Evolutionary conservation across 2,888 invertebrate genomes (phyloP).

Genomic region (Drosophila percnosoma): DNA sequence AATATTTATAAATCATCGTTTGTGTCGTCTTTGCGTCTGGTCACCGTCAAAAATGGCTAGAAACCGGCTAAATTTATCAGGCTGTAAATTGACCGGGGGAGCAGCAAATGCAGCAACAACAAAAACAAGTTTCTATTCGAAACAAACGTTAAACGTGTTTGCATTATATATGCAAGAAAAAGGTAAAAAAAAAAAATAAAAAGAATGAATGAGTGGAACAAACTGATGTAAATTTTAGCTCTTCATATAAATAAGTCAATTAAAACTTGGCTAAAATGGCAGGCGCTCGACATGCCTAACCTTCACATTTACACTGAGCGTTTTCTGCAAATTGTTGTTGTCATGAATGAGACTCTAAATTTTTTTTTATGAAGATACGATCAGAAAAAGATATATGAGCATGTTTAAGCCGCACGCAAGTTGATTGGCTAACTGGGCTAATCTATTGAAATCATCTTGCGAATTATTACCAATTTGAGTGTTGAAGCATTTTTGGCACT

Average conservation of each 20-base stretch:
- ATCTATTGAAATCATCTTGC: slow-evolving; percentile 32
- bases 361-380: slow-evolving; percentile 24
- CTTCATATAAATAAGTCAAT: slow-evolving; percentile 61
- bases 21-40: slow-evolving; percentile 54
- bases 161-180: slow-evolving; percentile 27
- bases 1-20: slow-evolving; percentile 67
- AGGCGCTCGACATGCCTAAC: slow-evolving; percentile 37
- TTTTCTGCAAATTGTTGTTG: slow-evolving; percentile 19
- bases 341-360: slow-evolving; percentile 30
- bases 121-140: slow-evolving; percentile 61
- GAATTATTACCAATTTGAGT: slow-evolving; percentile 23
- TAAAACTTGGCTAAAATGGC: slow-evolving; percentile 65
- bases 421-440: slow-evolving; percentile 40
- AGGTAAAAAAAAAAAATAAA: slow-evolving; percentile 1
- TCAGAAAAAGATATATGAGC: slow-evolving; percentile 7
- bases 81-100: slow-evolving; percentile 57
- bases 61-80: slow-evolving; percentile 55
- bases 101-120: slow-evolving; percentile 27
- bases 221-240: slow-evolving; percentile 62
- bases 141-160: slow-evolving; percentile 61
- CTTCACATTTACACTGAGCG: slow-evolving; percentile 62
- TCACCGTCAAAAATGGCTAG: slow-evolving; percentile 37
- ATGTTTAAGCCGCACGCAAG: slow-evolving; percentile 25
- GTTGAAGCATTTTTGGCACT: slow-evolving; percentile 4
- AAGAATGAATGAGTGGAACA: slow-evolving; percentile 8